Evolutionary conservation across 2,113 vertebrate genomes (phyloP).

Genomic region (Myotis brandtii): DNA sequence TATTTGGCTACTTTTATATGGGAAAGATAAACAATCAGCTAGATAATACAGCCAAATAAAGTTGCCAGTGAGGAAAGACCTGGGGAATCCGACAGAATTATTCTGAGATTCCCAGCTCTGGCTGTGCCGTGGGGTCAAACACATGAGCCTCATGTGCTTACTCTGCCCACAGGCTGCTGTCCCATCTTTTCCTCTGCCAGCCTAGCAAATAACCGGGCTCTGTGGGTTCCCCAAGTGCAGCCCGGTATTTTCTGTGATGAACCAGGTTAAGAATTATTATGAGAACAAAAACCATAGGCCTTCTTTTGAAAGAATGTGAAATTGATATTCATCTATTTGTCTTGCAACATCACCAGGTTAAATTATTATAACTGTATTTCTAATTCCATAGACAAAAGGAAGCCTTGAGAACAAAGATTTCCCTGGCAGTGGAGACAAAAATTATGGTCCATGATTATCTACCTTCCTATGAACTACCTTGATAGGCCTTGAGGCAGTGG

Average conservation of each 20-base stretch:
- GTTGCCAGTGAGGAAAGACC: not conserved
- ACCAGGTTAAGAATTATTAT: not conserved
- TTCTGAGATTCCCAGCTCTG: not conserved
- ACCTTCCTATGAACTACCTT: not conserved
- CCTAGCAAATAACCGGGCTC: not conserved
- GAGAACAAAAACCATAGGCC: not conserved
- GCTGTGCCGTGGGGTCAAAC: not conserved
- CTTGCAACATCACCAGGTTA: not conserved
- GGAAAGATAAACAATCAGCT: not conserved
- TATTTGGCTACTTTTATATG: not conserved
- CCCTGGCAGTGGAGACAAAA: not conserved
- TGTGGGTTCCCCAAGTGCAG: not conserved
- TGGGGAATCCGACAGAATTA: not conserved
- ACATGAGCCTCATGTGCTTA: not conserved
- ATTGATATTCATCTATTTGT: not conserved
- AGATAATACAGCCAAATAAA: not conserved
- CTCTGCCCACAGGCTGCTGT: not conserved
- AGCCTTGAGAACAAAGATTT: not conserved
- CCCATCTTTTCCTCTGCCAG: not conserved
- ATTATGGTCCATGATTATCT: not conserved
- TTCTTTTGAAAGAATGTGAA: not conserved
- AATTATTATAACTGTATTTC: not conserved
- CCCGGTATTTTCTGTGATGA: not conserved
- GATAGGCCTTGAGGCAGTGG: not conserved
- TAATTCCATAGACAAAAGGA: not conserved